phyloP scores from a whole-genome alignment of 2,888 invertebrate genomes.

The Hirtodrosophila confusa region DNA sequence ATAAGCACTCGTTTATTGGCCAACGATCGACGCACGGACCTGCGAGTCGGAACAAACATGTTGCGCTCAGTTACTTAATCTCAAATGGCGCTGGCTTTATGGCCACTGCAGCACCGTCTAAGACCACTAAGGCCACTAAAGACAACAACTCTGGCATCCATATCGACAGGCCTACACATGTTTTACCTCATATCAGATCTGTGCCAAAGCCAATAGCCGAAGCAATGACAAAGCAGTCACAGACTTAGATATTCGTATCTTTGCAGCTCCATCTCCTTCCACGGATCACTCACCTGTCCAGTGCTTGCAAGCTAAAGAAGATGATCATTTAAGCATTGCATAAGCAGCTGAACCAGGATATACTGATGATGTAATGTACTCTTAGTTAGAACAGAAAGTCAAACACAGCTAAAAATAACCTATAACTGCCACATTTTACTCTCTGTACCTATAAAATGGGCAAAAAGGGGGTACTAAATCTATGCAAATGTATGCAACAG shows the following conservation, averaged over 20 bases:
- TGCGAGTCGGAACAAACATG: constrained; percentile 63
- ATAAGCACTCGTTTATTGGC: constrained; percentile 76
- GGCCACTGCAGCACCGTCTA: constrained; percentile 21
- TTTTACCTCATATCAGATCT: constrained; percentile 71
- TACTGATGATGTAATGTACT: not conserved
- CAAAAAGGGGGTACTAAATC: too few species aligned
- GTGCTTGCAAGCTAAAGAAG: not conserved
- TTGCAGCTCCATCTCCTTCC: constrained; percentile 23
- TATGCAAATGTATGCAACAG: too few species aligned
- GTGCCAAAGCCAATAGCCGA: constrained; percentile 52
- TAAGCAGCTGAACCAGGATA: not conserved
- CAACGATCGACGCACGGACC: constrained; percentile 38
- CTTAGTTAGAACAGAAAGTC: not conserved
- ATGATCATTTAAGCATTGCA: constrained; percentile 5
- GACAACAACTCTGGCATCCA: constrained; percentile 40
- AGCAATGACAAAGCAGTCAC: constrained; percentile 72
- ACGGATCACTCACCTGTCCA: constrained; percentile 52
- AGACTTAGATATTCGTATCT: constrained; percentile 1
- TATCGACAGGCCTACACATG: constrained; percentile 75
- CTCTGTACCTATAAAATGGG: too few species aligned
- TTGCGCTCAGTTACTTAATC: constrained; percentile 72
- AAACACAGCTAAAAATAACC: not conserved
- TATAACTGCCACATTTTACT: too few species aligned
- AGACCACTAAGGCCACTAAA: constrained; percentile 12
- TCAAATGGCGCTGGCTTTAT: constrained; percentile 74